phyloP scores from a whole-genome alignment of 2,797 vertebrate genomes.

The Cryptoblepharus egeriae region DNA sequence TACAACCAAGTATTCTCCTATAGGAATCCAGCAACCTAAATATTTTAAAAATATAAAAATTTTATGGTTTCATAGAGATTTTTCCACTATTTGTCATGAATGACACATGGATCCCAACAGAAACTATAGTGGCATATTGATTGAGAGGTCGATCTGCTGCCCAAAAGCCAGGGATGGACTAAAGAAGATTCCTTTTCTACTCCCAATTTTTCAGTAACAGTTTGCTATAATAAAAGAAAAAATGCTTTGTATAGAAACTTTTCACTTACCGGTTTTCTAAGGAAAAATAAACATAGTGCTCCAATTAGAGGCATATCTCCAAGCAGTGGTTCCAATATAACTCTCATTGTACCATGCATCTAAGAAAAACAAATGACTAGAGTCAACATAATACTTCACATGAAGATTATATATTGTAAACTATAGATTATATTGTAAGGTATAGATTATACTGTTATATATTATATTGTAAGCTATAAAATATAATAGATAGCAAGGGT shows the following conservation, averaged over 20 bases:
- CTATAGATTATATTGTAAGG: no score
- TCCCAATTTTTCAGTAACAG: neutral
- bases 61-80: neutral
- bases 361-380: conserved; percentile 60
- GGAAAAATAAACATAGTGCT: conserved; percentile 92
- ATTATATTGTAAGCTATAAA: no score
- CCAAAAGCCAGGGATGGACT: no score
- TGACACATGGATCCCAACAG: no score
- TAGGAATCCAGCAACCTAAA: neutral
- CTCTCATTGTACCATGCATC: conserved; percentile 92
- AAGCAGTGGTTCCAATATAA: conserved; percentile 94
- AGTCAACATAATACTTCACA: neutral
- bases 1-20: no score
- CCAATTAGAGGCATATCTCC: conserved; percentile 96
- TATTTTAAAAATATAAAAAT: no score
- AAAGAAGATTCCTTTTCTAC: no score
- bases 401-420: no score
- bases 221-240: neutral
- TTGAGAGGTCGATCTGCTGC: no score
- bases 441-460: no score
- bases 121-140: no score
- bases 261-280: conserved; percentile 92
- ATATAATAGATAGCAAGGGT: neutral
- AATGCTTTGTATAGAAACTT: neutral
- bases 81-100: neutral